A percentile compares a stretch with the other conserved stretches of the same genome.
These are phyloP conservation scores for Epirrita christyi DNA, from an alignment of 2,888 invertebrate genomes.

Conservation along the genomic window DNA sequence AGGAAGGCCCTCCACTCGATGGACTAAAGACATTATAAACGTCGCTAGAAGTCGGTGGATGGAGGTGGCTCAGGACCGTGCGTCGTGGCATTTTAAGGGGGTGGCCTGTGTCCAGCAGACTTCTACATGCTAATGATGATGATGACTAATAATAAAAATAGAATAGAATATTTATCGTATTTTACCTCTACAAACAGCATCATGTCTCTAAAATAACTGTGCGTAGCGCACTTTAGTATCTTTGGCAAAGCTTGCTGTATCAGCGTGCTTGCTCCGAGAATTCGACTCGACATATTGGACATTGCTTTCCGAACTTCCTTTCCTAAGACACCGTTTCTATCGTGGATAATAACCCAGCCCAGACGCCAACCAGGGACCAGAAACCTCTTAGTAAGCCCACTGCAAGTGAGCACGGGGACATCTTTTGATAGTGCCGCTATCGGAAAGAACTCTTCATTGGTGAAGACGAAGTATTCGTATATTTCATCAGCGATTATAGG, in stretches of 20 bases:
- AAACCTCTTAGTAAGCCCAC: slow-evolving; percentile 96
- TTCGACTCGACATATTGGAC: slow-evolving; percentile 90
- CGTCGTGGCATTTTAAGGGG: too few species aligned
- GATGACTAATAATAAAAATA: too few species aligned
- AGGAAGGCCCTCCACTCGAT: too few species aligned
- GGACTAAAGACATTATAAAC: too few species aligned
- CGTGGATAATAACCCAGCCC: slow-evolving; percentile 98
- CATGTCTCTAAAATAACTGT: slow-evolving; percentile 91
- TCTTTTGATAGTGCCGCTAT: slow-evolving; percentile 92
- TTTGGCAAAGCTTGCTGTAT: slow-evolving; percentile 95
- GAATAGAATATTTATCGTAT: too few species aligned
- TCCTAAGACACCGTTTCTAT: slow-evolving; percentile 88
- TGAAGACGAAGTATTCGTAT: slow-evolving; percentile 97
- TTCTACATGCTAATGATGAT: too few species aligned
- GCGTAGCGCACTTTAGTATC: slow-evolving; percentile 93
- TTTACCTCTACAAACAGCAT: slow-evolving; percentile 78
- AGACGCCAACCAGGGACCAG: slow-evolving; percentile 98
- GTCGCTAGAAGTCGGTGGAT: too few species aligned
- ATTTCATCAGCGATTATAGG: slow-evolving; percentile 99
- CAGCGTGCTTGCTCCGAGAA: slow-evolving; percentile 95
- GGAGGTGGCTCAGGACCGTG: too few species aligned
- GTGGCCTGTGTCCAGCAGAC: too few species aligned
- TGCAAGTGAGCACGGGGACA: slow-evolving; percentile 96
- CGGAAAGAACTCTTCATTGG: slow-evolving; percentile 90
- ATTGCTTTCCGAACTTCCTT: slow-evolving; percentile 78